Conservation (phyloP, 2,113 vertebrate genomes). For the Passer domesticus region DNA sequence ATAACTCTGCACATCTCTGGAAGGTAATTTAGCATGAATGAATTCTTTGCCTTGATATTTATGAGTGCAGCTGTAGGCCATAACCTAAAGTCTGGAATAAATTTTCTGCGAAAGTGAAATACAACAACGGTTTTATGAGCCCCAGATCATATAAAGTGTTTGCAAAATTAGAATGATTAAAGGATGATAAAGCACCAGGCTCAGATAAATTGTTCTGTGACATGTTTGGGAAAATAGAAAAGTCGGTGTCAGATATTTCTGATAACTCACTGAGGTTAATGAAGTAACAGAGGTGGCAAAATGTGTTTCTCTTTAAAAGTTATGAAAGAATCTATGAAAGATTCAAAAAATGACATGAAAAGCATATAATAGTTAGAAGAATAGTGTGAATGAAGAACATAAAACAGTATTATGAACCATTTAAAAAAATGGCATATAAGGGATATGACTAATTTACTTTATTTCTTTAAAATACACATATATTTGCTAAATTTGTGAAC, state of each 20-base stretch:
- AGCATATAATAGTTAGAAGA: not conserved
- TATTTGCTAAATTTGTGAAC: not conserved
- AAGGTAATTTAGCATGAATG: conserved; percentile 59
- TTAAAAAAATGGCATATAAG: not conserved
- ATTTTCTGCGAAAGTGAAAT: conserved; percentile 61
- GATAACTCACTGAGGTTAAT: not conserved
- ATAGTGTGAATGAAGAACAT: not conserved
- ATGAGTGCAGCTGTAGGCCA: conserved; percentile 60
- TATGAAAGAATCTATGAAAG: not conserved
- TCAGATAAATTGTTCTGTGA: conserved; percentile 15
- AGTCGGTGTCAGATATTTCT: not conserved
- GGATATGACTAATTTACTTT: not conserved
- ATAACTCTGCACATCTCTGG: conserved; percentile 39
- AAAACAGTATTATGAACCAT: not conserved
- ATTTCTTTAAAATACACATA: not conserved
- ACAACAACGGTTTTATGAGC: conserved; percentile 49
- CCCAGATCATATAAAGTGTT: conserved; percentile 51
- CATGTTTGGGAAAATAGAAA: not conserved
- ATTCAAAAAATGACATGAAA: not conserved
- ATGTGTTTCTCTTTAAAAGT: not conserved
- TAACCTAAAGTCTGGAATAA: conserved; percentile 63
- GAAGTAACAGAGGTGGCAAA: not conserved
- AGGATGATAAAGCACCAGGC: conserved; percentile 35
- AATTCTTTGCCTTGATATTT: conserved; percentile 58
- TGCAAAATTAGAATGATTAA: conserved; percentile 59